Percentiles rank a stretch among this genome's conserved stretches.
phyloP scores from a whole-genome alignment of 2,888 invertebrate species.

The Torymus tubicola region DNA sequence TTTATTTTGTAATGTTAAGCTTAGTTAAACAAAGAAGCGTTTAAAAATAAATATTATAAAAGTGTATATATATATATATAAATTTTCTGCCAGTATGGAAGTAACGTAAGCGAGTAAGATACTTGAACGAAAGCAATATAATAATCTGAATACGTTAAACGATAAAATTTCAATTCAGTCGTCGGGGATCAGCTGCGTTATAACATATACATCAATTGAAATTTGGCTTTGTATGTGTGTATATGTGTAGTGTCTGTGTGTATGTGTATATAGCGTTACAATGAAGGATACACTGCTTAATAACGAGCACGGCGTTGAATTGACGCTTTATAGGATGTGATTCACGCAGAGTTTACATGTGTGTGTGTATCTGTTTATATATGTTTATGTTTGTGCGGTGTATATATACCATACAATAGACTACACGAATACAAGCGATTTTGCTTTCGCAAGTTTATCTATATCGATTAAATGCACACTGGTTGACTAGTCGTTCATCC shows the following conservation, averaged over 20 bases:
- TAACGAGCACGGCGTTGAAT: too few species aligned
- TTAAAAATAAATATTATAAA: slow-evolving; percentile 38
- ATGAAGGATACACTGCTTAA: too few species aligned
- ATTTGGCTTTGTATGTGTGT: too few species aligned
- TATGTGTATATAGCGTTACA: too few species aligned
- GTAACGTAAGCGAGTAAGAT: slow-evolving; percentile 2
- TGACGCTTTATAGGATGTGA: too few species aligned
- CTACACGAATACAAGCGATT: background rate
- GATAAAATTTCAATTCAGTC: background rate
- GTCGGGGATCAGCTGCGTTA: background rate
- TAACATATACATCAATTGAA: slow-evolving; percentile 1
- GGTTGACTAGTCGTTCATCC: slow-evolving; percentile 60
- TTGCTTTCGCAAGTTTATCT: slow-evolving; percentile 5
- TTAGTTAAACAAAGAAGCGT: slow-evolving; percentile 33
- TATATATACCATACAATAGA: too few species aligned
- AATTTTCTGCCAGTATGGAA: slow-evolving; percentile 19
- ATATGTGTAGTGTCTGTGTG: too few species aligned
- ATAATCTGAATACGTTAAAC: background rate
- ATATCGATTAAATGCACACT: slow-evolving; percentile 59
- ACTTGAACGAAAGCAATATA: slow-evolving; percentile 30
- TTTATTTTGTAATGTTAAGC: slow-evolving; percentile 44
- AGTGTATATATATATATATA: background rate
- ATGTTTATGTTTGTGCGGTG: too few species aligned
- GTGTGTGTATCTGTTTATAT: too few species aligned
- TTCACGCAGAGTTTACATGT: background rate